Conservation (phyloP, 1,140 invertebrate species). For the Papilio dardanus region DNA sequence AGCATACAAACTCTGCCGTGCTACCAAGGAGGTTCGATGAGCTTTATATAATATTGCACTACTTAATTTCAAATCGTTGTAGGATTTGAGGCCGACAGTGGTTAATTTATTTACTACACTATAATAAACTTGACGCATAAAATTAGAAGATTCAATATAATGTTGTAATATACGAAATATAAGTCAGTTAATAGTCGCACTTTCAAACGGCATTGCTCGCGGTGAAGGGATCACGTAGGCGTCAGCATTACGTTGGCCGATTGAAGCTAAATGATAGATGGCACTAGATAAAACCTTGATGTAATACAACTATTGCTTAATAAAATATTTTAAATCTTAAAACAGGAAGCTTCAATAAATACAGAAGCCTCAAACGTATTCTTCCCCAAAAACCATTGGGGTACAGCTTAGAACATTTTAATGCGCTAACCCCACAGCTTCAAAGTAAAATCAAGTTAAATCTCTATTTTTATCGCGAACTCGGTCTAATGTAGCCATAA, state of each 20-base stretch:
- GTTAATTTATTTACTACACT: no score
- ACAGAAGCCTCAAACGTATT: background rate
- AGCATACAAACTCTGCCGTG: no score
- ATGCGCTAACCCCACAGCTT: no score
- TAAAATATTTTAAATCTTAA: background rate
- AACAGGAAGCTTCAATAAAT: background rate
- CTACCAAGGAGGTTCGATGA: no score
- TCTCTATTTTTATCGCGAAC: no score
- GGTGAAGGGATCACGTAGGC: slow-evolving; percentile 43
- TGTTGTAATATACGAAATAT: background rate
- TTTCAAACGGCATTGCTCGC: slow-evolving; percentile 25
- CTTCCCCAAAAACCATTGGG: no score
- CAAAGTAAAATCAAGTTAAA: no score
- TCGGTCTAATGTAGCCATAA: no score
- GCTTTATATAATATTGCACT: no score
- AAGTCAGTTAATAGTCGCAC: background rate
- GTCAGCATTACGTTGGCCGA: slow-evolving; percentile 29
- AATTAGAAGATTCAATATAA: background rate
- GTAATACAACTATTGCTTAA: slow-evolving; percentile 31
- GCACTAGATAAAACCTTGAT: slow-evolving; percentile 17
- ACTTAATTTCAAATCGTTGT: no score
- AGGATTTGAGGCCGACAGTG: no score
- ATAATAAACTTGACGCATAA: background rate
- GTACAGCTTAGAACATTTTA: no score
- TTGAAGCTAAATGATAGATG: slow-evolving; percentile 28